Conservation (phyloP, 2,113 vertebrate genomes). For the Mobula hypostoma region DNA sequence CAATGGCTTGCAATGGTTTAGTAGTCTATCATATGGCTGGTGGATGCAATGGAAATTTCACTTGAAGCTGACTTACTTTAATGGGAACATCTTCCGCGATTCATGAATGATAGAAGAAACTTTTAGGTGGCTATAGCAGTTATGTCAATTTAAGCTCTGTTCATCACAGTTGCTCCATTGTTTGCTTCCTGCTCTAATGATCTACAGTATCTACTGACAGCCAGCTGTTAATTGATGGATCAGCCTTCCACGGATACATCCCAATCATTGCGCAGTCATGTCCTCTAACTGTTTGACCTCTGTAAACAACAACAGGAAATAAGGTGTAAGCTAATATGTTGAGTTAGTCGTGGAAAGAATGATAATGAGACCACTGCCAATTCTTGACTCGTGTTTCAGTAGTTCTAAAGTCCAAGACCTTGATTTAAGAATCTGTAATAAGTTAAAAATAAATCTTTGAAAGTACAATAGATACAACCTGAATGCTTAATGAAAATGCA, state of each 20-base stretch:
- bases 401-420: neutral
- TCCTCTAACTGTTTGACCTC: neutral
- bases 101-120: neutral
- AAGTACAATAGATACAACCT: no score
- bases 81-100: neutral
- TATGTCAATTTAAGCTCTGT: no score
- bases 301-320: conserved; percentile 18
- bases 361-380: neutral
- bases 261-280: neutral
- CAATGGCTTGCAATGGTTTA: neutral
- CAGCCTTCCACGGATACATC: neutral
- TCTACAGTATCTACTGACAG: neutral
- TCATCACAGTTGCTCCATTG: neutral
- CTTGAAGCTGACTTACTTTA: neutral
- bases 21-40: neutral
- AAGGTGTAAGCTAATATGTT: neutral
- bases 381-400: neutral
- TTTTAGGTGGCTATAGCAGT: neutral
- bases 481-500: neutral
- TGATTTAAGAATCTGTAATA: no score
- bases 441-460: no score
- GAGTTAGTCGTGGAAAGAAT: neutral
- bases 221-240: conserved; percentile 15
- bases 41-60: neutral
- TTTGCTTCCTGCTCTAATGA: no score